These are phyloP conservation scores for Pseudopodoces humilis DNA, from an alignment of 2,113 vertebrate genomes.

Conservation along the genomic window DNA sequence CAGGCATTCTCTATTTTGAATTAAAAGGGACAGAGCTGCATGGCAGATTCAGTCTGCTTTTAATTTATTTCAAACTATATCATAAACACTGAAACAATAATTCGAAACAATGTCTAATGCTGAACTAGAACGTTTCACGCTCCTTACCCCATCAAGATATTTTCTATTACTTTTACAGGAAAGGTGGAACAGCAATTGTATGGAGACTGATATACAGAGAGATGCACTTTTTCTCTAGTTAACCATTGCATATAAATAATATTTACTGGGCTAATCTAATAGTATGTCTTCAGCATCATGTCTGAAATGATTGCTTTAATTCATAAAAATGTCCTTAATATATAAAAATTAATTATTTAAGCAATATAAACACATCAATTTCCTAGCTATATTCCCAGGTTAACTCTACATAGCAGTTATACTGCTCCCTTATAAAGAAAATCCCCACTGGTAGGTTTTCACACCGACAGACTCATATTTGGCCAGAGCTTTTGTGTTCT, in stretches of 20 bases:
- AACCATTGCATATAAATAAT: neutral
- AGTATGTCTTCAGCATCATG: neutral
- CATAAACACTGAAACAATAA: neutral
- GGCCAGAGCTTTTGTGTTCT: neutral
- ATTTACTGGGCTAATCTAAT: neutral
- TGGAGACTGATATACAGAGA: neutral
- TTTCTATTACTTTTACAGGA: neutral
- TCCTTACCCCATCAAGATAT: neutral
- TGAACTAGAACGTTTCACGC: neutral
- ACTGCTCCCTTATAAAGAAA: neutral
- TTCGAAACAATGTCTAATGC: neutral
- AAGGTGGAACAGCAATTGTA: neutral
- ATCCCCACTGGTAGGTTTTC: neutral
- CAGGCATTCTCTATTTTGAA: neutral
- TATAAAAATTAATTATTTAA: neutral
- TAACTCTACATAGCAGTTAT: neutral
- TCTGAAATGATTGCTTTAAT: neutral
- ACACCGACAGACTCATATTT: neutral
- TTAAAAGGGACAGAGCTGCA: neutral
- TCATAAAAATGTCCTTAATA: neutral
- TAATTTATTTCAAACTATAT: neutral
- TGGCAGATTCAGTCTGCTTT: neutral
- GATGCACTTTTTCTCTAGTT: neutral
- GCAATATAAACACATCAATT: neutral
- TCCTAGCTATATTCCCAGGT: neutral